Base-by-base conservation (phyloP, 2,113 vertebrate species). In the Dicerorhinus sumatrensis region DNA sequence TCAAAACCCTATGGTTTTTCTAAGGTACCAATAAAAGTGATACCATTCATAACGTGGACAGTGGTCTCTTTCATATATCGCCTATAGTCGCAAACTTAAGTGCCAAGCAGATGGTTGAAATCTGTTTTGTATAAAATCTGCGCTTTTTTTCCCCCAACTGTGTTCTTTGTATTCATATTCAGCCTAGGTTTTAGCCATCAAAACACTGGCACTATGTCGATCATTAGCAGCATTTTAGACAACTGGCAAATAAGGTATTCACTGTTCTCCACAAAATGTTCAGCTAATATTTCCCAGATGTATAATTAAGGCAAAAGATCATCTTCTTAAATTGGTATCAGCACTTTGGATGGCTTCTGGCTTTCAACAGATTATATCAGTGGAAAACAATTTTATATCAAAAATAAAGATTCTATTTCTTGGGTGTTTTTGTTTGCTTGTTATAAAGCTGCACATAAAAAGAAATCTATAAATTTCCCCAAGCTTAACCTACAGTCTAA, bases 91-190 rank as follows among this genome's bases (percentile, higher is more conserved):
- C 98, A 98, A 98, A 98, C 98, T 97, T 97, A 97, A 98, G 99
- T 98, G 98, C 98, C 97, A 98, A 99, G 98, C 99, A 99, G 99
- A 99, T 99, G 98, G 99, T 85, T 98, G 98, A 98, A 99, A 99
- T 99, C 98, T 98, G 98, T 98, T 99, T 99, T 98, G 98, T 98
- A 98, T 98, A 98, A 98, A 98, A 98, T 98, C 98, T 94, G 98
- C 2, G 97, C 96, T 98, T 97, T 97, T 20, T 97, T 92, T 17
- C 96, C 98, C 97, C 89, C 98, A 98, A 98, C 98, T 91, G 98
- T 96, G 98, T 97, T 98, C 98, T 98, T 98, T 99, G 98, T 99
- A 98, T 99, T 99, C 98, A 98, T 98, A 98, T 98, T 98, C 98
- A 98, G 97, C 98, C 98, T 98, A 98, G 98, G 98, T 98, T 98